Evolutionary conservation across 2,113 vertebrate species (phyloP).

Genomic region (Vulpes vulpes): DNA sequence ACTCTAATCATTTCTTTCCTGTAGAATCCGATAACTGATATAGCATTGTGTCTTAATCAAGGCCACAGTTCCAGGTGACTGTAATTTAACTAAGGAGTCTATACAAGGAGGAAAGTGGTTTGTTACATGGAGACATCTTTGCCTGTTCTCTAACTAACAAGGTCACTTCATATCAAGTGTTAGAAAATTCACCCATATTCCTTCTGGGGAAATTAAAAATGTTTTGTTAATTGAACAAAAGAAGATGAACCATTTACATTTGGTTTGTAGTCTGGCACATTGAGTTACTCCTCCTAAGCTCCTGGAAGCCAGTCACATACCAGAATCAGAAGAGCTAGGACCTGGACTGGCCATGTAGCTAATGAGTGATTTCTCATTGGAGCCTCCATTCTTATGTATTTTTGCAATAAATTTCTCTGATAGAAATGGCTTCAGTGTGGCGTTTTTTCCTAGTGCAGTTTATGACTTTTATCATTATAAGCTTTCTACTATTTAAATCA

Average conservation of each 20-base stretch:
- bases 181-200: conserved; percentile 9
- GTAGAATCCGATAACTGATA: background rate
- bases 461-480: conserved; percentile 35
- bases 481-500: background rate
- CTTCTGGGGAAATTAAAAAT: conserved; percentile 6
- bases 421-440: background rate
- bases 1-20: background rate
- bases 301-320: background rate
- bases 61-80: background rate
- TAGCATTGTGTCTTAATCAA: background rate
- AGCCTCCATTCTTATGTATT: background rate
- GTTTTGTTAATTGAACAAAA: background rate
- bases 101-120: background rate
- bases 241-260: background rate
- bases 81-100: background rate
- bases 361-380: background rate
- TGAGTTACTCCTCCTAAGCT: background rate
- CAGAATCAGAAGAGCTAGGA: background rate
- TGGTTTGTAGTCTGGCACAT: background rate
- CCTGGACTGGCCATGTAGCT: too few species aligned
- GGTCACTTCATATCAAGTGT: background rate
- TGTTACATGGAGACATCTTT: background rate
- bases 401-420: background rate
- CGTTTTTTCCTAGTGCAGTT: background rate
- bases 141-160: background rate